Evolutionary conservation across 2,888 invertebrate species (phyloP).

Genomic region (Peribatodes rhomboidaria): DNA sequence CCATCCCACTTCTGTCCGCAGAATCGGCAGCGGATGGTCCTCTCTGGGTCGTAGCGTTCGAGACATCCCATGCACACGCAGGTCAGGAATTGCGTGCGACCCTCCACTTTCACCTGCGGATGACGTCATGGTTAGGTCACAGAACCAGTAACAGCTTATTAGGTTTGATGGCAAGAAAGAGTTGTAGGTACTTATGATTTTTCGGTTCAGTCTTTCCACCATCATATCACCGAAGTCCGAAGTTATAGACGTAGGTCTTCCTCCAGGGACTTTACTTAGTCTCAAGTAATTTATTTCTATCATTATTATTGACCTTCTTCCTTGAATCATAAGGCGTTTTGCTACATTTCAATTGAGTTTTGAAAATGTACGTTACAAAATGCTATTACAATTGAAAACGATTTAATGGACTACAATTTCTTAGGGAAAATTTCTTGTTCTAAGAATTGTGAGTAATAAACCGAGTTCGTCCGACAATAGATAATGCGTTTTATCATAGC

Average conservation of each 20-base stretch:
- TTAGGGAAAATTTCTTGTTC: not conserved
- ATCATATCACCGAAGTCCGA: no score
- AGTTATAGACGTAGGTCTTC: no score
- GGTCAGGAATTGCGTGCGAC: constrained; percentile 95
- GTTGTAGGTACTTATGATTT: not conserved
- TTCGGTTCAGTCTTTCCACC: not conserved
- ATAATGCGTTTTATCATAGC: not conserved
- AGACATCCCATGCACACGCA: constrained; percentile 98
- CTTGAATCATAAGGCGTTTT: no score
- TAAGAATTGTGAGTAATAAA: not conserved
- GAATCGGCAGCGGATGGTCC: constrained; percentile 93
- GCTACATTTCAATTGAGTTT: no score
- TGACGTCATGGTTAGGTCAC: constrained; percentile 24
- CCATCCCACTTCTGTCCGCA: constrained; percentile 97
- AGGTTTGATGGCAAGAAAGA: not conserved
- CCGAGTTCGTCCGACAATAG: not conserved
- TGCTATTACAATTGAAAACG: not conserved
- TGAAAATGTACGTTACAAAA: no score
- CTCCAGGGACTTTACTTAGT: no score
- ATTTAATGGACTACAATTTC: not conserved
- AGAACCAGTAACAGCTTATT: no score
- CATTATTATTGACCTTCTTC: no score
- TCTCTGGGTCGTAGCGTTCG: constrained; percentile 92
- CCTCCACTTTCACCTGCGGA: constrained; percentile 95
- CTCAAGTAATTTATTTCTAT: no score